Evolutionary conservation across 2,888 invertebrate genomes (phyloP), one percentile per base, ranked within the genome.

Genomic region (Graphium colonna): DNA sequence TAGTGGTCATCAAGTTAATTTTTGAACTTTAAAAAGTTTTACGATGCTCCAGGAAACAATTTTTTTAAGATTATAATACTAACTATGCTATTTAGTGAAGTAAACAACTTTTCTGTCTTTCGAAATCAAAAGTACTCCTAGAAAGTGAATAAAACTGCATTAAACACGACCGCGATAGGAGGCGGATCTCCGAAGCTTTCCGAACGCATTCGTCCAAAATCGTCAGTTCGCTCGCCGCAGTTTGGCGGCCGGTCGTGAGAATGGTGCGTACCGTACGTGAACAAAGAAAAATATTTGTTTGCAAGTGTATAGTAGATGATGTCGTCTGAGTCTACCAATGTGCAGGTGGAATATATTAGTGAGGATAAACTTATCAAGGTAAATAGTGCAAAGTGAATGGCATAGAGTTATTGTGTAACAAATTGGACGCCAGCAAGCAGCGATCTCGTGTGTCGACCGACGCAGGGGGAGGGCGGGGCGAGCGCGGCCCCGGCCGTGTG

Each of bases 391-490:
- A 67, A 75, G 77, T 77, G 75, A 75, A 73, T 73, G 75, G 71
- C 76, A 71, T 65, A 72, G 78, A 82, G 79, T 73, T 81, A 84
- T 87, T 87, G 87, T 87, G 86, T 82, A 86, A 87, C 79, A 78
- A 69, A 81, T 78, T 72, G 77, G 87, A 89, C 86, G 88, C 87
- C 65, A 83, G 79, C 86, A 82, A 84, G 85, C 80, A 82, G 82
- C 80, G 83, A 82, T 86, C 84, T 86, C 75, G 78, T 81, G 78
- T 82, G 77, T 83, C 79, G 67, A 73, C 69, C 75, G 79, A 79
- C 75, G 89, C 85, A 90, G 88, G 89, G 90, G 89, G 86, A 88
- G 89, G 90, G 90, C 89, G 88, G 90, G 87, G 89, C 89, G 78
- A 84, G 77, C 71, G 80, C 83, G 79, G 87, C 81, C 83, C 86